Conservation (phyloP, 2,113 vertebrate species). For the Fulmarus glacialis region DNA sequence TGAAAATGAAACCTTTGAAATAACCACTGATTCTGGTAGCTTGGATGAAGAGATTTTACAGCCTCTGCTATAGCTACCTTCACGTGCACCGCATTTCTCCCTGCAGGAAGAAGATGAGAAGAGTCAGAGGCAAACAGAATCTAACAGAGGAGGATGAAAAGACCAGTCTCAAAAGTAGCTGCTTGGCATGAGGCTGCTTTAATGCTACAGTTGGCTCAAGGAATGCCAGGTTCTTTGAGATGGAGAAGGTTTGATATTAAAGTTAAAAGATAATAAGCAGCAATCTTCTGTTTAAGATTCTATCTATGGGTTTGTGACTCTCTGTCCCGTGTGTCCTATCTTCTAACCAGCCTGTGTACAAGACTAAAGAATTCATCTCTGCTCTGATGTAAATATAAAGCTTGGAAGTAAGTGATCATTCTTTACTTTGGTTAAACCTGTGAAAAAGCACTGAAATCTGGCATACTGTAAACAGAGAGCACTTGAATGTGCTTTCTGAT, state of each 20-base stretch:
- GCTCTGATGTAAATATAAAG: neutral
- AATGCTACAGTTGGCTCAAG: neutral
- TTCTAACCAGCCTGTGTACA: neutral
- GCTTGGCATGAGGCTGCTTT: neutral
- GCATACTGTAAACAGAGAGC: neutral
- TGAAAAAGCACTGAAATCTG: neutral
- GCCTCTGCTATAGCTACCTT: neutral
- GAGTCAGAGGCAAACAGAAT: neutral
- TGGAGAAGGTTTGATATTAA: neutral
- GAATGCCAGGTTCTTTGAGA: neutral
- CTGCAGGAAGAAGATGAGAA: neutral
- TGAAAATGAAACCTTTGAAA: conserved; percentile 44
- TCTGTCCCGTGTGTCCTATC: neutral
- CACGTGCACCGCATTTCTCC: neutral
- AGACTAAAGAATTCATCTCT: neutral
- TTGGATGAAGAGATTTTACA: neutral
- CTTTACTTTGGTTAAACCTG: neutral
- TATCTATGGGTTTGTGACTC: neutral
- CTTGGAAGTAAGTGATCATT: neutral
- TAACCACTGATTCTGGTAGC: neutral
- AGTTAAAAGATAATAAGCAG: neutral
- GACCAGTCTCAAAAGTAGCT: neutral
- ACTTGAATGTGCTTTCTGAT: neutral
- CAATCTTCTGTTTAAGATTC: neutral
- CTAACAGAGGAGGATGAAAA: conserved; percentile 14